Evolutionary conservation across 1,140 invertebrate genomes (phyloP).

Genomic region (Drosophila truncata): DNA sequence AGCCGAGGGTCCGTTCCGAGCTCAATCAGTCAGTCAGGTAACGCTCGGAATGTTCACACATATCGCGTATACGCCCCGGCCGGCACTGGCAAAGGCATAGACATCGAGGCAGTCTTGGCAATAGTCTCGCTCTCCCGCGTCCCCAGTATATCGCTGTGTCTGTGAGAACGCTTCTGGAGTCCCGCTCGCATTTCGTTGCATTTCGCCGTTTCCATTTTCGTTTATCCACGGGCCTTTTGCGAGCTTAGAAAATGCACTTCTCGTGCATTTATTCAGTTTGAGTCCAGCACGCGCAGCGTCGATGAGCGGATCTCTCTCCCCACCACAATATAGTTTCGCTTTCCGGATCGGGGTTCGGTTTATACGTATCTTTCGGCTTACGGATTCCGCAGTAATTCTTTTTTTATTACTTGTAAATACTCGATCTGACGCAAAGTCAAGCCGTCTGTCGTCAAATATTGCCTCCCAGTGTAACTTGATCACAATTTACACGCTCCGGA

Average conservation of each 20-base stretch:
- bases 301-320: constrained; percentile 58
- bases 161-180: constrained; percentile 32
- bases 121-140: constrained; percentile 24
- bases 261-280: constrained; percentile 68
- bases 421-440: constrained; percentile 21
- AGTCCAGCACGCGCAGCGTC: constrained; percentile 75
- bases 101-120: constrained; percentile 44
- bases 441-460: constrained; percentile 33
- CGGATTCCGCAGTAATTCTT: constrained; percentile 17
- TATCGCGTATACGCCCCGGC: constrained; percentile 78
- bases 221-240: constrained; percentile 60
- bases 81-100: constrained; percentile 34
- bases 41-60: constrained; percentile 61
- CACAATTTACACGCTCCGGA: constrained; percentile 38
- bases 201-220: constrained; percentile 53
- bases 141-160: constrained; percentile 12
- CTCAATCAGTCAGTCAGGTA: constrained; percentile 59
- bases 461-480: constrained; percentile 54
- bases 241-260: constrained; percentile 76
- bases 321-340: neutral
- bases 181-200: constrained; percentile 62
- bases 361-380: constrained; percentile 25
- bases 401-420: constrained; percentile 18
- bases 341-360: constrained; percentile 11
- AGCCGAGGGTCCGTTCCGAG: constrained; percentile 44